phyloP scores from a whole-genome alignment of 1,140 invertebrate species.

The Drosophila mayri region DNA sequence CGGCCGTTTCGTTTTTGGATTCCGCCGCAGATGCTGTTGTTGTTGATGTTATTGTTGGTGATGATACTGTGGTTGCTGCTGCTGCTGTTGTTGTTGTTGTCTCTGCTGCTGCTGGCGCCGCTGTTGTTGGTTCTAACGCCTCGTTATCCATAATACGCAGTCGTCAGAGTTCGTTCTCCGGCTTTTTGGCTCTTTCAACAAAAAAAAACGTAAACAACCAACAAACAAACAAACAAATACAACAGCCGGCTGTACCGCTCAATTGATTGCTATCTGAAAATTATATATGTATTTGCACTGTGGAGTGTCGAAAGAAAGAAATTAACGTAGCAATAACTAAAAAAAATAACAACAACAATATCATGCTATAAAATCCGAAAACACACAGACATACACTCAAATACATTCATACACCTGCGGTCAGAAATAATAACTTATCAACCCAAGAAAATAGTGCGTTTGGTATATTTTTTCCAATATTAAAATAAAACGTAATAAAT shows the following conservation, averaged over 20 bases:
- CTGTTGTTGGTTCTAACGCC: slow-evolving; percentile 71
- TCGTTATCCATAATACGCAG: slow-evolving; percentile 84
- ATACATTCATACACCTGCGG: slow-evolving; percentile 3
- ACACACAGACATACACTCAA: slow-evolving; percentile 36
- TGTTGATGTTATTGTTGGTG: slow-evolving; percentile 24
- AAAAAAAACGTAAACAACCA: slow-evolving; percentile 31
- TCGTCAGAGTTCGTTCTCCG: slow-evolving; percentile 53
- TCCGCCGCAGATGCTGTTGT: slow-evolving; percentile 28
- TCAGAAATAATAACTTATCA: background rate
- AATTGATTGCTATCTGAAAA: slow-evolving; percentile 66
- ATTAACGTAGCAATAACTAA: slow-evolving; percentile 67
- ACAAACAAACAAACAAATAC: slow-evolving; percentile 52
- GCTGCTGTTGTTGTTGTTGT: slow-evolving; percentile 36
- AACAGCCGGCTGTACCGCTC: slow-evolving; percentile 58
- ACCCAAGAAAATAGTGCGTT: background rate
- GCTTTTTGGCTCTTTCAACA: slow-evolving; percentile 39
- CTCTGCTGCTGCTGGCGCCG: slow-evolving; percentile 47
- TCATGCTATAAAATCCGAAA: slow-evolving; percentile 46
- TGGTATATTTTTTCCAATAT: background rate
- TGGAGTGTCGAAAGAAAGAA: slow-evolving; percentile 68
- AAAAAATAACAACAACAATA: slow-evolving; percentile 56
- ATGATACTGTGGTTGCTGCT: slow-evolving; percentile 20
- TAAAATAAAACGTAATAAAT: background rate
- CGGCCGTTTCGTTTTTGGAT: slow-evolving; percentile 64
- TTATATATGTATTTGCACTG: slow-evolving; percentile 67